Evolutionary conservation across 2,888 invertebrate genomes (phyloP).

Genomic region (Exocentrus adspersus): DNA sequence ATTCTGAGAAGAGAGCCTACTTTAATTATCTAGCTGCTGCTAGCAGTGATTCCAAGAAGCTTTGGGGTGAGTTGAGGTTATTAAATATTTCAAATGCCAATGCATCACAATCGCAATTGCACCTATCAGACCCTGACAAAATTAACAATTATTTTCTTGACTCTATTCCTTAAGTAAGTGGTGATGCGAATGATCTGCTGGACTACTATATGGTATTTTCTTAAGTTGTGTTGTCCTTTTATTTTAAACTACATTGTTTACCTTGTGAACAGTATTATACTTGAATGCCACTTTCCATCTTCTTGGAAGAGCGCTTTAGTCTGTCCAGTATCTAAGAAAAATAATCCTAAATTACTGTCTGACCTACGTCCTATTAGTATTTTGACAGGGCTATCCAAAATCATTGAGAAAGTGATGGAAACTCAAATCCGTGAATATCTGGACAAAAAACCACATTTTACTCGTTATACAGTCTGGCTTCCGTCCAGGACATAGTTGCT

Average conservation of each 20-base stretch:
- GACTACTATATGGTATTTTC: too few species aligned
- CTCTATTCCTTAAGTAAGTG: neutral
- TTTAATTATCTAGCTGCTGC: neutral
- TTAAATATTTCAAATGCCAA: neutral
- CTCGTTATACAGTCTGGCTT: constrained; percentile 11
- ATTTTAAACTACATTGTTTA: neutral
- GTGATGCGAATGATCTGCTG: neutral
- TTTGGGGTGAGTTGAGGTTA: neutral
- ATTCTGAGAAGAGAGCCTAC: neutral
- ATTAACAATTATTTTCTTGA: neutral
- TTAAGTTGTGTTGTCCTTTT: neutral
- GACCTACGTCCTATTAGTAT: constrained; percentile 15
- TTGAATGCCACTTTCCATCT: neutral
- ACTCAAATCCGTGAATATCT: neutral
- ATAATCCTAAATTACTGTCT: neutral
- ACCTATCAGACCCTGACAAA: neutral
- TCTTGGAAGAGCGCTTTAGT: neutral
- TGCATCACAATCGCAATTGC: neutral
- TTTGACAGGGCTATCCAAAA: constrained; percentile 5
- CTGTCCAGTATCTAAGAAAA: neutral
- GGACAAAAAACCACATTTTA: neutral
- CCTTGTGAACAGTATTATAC: neutral
- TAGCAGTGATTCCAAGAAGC: neutral
- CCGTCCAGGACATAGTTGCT: constrained; percentile 9
- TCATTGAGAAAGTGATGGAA: constrained; percentile 5